phyloP scores from a whole-genome alignment of 1,140 invertebrate genomes.

The Notospermus geniculatus region DNA sequence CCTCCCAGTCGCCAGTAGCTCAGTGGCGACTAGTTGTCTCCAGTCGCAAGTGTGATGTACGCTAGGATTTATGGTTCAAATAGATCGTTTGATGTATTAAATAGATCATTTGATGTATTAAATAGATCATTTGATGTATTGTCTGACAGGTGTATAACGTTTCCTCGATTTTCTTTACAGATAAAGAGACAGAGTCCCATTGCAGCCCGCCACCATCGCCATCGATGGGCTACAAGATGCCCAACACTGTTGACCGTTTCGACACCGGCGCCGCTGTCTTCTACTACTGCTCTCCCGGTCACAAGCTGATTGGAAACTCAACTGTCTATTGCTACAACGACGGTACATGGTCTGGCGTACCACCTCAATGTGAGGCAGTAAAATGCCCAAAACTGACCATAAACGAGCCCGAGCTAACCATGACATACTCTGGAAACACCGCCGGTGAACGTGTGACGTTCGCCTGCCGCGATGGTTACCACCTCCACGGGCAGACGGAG shows the following conservation, averaged over 20 bases:
- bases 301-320: neutral
- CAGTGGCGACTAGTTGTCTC: too few relatives aligned
- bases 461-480: neutral
- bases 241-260: neutral
- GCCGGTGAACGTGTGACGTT: neutral
- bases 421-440: conserved; percentile 1
- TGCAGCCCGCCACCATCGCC: neutral
- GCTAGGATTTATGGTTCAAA: too few relatives aligned
- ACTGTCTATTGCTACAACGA: conserved; percentile 3
- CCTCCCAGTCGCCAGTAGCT: too few relatives aligned
- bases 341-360: neutral
- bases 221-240: neutral
- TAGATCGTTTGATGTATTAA: too few relatives aligned
- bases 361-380: neutral
- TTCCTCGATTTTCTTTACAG: neutral
- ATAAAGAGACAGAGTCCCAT: neutral
- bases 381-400: conserved; percentile 1
- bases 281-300: neutral
- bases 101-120: too few relatives aligned
- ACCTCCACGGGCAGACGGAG: neutral
- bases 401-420: neutral
- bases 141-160: neutral
- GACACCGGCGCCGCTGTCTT: neutral
- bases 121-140: too few relatives aligned
- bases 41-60: too few relatives aligned